Evolutionary conservation across 2,888 invertebrate genomes (phyloP), one percentile per base, ranked within the genome.

Genomic region (Elysia crispata): DNA sequence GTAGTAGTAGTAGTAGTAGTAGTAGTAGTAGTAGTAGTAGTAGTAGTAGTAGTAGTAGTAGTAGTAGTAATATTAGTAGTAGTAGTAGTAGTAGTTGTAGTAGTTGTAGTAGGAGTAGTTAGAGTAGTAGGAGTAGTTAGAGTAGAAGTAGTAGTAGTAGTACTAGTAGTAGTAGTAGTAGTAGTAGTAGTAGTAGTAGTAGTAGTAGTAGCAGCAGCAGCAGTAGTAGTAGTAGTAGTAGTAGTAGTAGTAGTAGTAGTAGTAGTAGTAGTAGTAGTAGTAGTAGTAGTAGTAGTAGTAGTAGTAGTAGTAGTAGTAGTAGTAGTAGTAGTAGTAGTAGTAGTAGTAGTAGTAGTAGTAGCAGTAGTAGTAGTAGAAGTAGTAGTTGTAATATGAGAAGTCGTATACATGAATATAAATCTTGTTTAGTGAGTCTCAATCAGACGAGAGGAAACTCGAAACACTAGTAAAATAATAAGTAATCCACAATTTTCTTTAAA

Each of bases 281-380:
- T 54, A 54, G 54, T 54, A 54, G 70, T 5, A 70, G 33, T 31
- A 31, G 33, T 31, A 31, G 33, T 15, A 70, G 13, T 31, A 70
- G 33, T 31, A 33, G 33, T 31, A 33, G 33, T 31, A 70, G 33
- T 31, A 70, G 33, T 31, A 70, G 33, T 31, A 70, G 70, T 31
- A 70, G 33, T 31, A 70, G 70, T 31, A 70, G 70, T 31, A 70
- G 70, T 31, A 70, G 33, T 31, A 70, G 70, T 31, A 70, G 70
- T 31, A 70, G 70, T 31, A 70, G 70, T 31, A 70, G 70, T 31
- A 70, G 33, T 31, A 70, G 70, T 31, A 70, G 33, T 15, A 70
- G 33, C 23, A 70, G 1, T 31, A n/a, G n/a, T n/a, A n/a, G n/a
- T n/a, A n/a, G n/a, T n/a, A n/a, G n/a, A n/a, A n/a, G n/a, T n/a